phyloP scores from a whole-genome alignment of 1,140 invertebrate species.

The Dufourea novaeangliae region DNA sequence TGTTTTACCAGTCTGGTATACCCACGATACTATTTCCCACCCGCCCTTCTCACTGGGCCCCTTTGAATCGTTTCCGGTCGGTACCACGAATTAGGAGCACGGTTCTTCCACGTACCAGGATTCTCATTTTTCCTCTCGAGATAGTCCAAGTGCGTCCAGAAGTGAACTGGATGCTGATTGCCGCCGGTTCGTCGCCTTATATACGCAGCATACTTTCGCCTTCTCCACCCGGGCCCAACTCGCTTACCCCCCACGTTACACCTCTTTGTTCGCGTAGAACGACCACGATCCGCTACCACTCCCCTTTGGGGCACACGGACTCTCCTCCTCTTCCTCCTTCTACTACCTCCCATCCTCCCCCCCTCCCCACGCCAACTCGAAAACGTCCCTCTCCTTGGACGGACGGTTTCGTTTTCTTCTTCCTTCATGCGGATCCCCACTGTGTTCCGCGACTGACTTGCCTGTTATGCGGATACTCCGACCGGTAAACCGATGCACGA shows the following conservation, averaged over 20 bases:
- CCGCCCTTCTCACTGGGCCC: neutral
- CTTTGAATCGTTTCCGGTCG: neutral
- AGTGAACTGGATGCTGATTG: constrained; percentile 88
- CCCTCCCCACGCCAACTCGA: constrained; percentile 24
- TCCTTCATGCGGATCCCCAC: constrained; percentile 37
- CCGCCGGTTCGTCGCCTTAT: constrained; percentile 84
- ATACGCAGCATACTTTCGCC: constrained; percentile 82
- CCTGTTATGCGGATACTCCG: neutral
- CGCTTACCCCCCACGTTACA: constrained; percentile 73
- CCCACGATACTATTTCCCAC: too few relatives aligned
- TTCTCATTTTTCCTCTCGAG: constrained; percentile 80
- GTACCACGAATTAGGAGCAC: neutral
- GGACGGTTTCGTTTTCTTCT: constrained; percentile 55
- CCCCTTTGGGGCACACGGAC: constrained; percentile 76
- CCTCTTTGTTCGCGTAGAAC: constrained; percentile 76
- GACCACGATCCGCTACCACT: constrained; percentile 73
- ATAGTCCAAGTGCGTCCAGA: constrained; percentile 84
- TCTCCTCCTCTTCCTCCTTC: constrained; percentile 59
- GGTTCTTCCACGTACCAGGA: constrained; percentile 76
- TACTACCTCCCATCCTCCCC: constrained; percentile 62
- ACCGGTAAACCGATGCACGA: constrained; percentile 17
- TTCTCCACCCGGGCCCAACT: constrained; percentile 74
- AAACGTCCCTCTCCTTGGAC: too few relatives aligned
- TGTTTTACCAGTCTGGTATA: too few relatives aligned
- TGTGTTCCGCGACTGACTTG: neutral